Base-by-base conservation (phyloP, 2,888 invertebrate species). In the Apotomis betuletana region DNA sequence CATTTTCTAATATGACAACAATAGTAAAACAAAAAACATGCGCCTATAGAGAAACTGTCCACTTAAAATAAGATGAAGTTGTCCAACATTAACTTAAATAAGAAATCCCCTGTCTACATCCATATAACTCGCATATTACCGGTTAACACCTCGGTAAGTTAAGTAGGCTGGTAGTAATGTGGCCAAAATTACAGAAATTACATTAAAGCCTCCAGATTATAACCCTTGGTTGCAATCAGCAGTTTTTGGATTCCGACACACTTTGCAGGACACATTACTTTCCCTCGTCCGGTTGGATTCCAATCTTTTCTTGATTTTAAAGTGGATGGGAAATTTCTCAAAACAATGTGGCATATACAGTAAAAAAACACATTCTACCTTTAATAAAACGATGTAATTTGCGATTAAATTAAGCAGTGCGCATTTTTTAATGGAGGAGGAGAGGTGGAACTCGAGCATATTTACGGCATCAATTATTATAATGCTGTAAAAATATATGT, bases 251-350 rank as follows among this genome's bases (percentile, higher is more conserved):
- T 67, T 71, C 67, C 67, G 61, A 44, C 57, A 57, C 36, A 58
- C 61, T 67, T 60, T 6, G 70, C 67, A 49, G 27, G 59, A 60
- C 61, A 13, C 57, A 71, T 71, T 62, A 67, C 71, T 71, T 71
- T 71, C 71, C 67, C 71, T 57, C 61, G 64, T 67, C 61, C 61
- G 71, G 71, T 71, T 71, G 61, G 67, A 70, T 65, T 70, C 63
- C 69, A 36, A 57, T 71, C 57, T 61, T 51, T 64, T 59, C 67
- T 61, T 13, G 15, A 38, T 67, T 58, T 60, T 67, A 58, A 51
- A 27, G 46, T 15, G 49, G 41, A 57, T 51, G 6, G 58, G 51
- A 58, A 58, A 59, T 59, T 67, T 58, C 67, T 46, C 55, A 57
- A 57, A 55, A 46, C 55, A 55, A 36, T 55, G 49, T 9, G 9